These are phyloP conservation scores for Hirtodrosophila trivittata DNA, from an alignment of 2,888 invertebrate species.

Conservation along the genomic window DNA sequence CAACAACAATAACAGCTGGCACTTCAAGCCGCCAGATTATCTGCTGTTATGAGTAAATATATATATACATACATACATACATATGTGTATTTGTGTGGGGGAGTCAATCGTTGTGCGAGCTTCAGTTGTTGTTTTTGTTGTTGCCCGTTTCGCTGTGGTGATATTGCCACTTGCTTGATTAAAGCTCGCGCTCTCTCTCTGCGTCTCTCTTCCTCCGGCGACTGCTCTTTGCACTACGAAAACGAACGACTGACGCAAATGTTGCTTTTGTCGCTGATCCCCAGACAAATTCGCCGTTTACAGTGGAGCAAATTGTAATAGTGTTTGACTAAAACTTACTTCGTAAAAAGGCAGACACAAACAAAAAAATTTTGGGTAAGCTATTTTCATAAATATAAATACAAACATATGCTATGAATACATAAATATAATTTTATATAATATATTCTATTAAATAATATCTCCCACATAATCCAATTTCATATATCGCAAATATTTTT, in stretches of 20 bases:
- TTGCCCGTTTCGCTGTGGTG: constrained; percentile 43
- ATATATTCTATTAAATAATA: too few species aligned
- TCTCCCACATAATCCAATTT: too few species aligned
- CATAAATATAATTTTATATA: too few species aligned
- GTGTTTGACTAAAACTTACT: not conserved
- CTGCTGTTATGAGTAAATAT: constrained; percentile 24
- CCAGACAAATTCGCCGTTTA: constrained; percentile 34
- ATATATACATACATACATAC: constrained; percentile 6
- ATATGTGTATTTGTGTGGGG: constrained; percentile 32
- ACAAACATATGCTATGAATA: too few species aligned
- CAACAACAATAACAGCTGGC: constrained; percentile 64
- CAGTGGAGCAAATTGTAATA: constrained; percentile 31
- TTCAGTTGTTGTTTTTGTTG: constrained; percentile 21
- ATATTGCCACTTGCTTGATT: constrained; percentile 73
- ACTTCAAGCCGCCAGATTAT: constrained; percentile 72
- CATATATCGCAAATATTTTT: not conserved
- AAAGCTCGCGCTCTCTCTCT: constrained; percentile 29
- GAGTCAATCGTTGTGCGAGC: constrained; percentile 49
- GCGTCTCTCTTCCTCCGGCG: not conserved
- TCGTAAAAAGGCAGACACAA: too few species aligned
- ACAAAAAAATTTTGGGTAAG: too few species aligned
- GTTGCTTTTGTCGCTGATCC: constrained; percentile 45
- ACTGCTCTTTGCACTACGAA: constrained; percentile 4
- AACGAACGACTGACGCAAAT: constrained; percentile 28
- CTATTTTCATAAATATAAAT: too few species aligned